Base-by-base conservation (phyloP, 2,888 invertebrate species). In the Chymomyza amoena region DNA sequence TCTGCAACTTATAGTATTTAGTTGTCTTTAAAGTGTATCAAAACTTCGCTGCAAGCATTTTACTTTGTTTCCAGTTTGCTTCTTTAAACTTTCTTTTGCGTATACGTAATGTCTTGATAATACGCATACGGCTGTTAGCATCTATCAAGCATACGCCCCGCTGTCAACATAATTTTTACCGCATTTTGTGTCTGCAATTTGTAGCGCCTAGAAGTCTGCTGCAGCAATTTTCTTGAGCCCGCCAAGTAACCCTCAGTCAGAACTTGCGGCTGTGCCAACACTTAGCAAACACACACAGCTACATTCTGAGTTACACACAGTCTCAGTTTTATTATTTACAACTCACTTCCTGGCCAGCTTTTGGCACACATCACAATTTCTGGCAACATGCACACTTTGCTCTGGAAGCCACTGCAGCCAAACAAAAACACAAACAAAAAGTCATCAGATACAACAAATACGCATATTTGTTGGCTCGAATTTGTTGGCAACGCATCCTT, bases 191-290 rank as follows among this genome's bases (percentile, higher is more conserved):
- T 90, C 89, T 87, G 89, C 89, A 89, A 79, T 84, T 79, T 83
- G 76, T 69, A 90, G 90, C 90, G 90, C 89, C 90, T 87, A 89
- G 78, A 83, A 89, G 90, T 90, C 90, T 90, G 78, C 85, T 89
- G 87, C 89, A 87, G 80, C 81, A 79, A 66, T 71, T 75, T 77
- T 78, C 75, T 77, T 73, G 73, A 75, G 66, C 68, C 78, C 71
- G 70, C 73, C 54, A 52, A 45, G 36, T 39, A 52, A 32, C 18
- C 54, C 28, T 36, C 16, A 1, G 61, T n/a, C 4, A 28, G 28
- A 61, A 61, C 20, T 36, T 54, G 32, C 54, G 63, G 54, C 63
- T 52, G 68, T 73, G 69, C 70, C 79, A 75, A 77, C 80, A 84
- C 78, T 78, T 79, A 64, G 73, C 78, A 81, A n/a, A n/a, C n/a